A percentile compares a stretch with the other conserved stretches of the same genome.
phyloP scores from a whole-genome alignment of 2,797 vertebrate species.

The Oophaga sylvatica region DNA sequence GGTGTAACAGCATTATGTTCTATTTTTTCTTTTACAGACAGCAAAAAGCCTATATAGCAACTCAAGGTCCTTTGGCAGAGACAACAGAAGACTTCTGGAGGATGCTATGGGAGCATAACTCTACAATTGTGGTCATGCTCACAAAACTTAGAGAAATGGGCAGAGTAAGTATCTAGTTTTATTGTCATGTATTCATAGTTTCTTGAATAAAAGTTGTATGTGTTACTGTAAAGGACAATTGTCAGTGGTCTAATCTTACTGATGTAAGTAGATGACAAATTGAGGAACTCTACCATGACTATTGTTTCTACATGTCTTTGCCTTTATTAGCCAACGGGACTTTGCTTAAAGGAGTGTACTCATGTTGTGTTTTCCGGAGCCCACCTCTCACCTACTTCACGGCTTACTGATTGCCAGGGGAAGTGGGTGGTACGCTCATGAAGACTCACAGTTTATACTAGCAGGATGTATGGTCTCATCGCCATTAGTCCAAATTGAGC shows the following conservation, averaged over 20 bases:
- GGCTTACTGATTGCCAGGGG: too few species aligned
- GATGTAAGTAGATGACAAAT: too few species aligned
- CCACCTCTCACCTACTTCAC: too few species aligned
- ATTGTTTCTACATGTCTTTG: not conserved
- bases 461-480: too few species aligned
- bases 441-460: too few species aligned
- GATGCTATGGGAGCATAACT: constrained; percentile 99
- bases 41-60: constrained; percentile 98
- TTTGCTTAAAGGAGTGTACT: too few species aligned
- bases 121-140: constrained; percentile 98
- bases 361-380: too few species aligned
- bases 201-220: not conserved
- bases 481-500: too few species aligned
- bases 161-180: constrained; percentile 79
- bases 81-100: constrained; percentile 99
- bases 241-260: not conserved
- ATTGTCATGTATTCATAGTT: not conserved
- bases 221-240: not conserved
- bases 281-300: not conserved
- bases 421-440: too few species aligned
- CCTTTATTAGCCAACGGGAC: not conserved
- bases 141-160: constrained; percentile 99
- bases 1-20: not conserved
- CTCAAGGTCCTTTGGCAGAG: constrained; percentile 96
- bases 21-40: constrained; percentile 75